Conservation (phyloP, 2,888 invertebrate species). For the Clunio marinus region DNA sequence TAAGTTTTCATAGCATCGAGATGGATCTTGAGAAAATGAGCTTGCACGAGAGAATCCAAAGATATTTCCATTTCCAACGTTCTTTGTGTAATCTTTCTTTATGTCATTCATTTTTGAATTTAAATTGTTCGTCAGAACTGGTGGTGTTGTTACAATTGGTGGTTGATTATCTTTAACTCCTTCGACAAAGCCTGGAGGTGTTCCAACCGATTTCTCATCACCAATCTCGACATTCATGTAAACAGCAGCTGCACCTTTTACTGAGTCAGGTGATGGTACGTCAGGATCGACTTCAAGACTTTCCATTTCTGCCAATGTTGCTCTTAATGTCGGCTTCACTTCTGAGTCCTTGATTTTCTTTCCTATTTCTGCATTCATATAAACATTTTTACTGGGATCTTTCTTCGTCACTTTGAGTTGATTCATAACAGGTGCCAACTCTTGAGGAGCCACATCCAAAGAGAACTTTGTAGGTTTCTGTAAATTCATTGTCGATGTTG, state of each 20-base stretch:
- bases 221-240: slow-evolving; percentile 35
- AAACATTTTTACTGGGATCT: slow-evolving; percentile 24
- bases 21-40: slow-evolving; percentile 40
- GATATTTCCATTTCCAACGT: slow-evolving; percentile 23
- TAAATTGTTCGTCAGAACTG: slow-evolving; percentile 30
- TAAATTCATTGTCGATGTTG: slow-evolving; percentile 44
- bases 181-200: neutral
- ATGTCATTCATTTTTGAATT: slow-evolving; percentile 38
- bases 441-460: slow-evolving; percentile 49
- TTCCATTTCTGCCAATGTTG: slow-evolving; percentile 27
- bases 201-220: neutral
- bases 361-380: slow-evolving; percentile 24
- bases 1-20: slow-evolving; percentile 43
- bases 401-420: neutral
- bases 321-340: neutral
- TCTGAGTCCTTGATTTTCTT: neutral
- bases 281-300: slow-evolving; percentile 24
- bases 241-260: slow-evolving; percentile 16
- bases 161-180: slow-evolving; percentile 29
- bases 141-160: slow-evolving; percentile 20
- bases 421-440: slow-evolving; percentile 45
- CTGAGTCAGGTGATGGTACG: slow-evolving; percentile 19
- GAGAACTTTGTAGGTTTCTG: slow-evolving; percentile 42
- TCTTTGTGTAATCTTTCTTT: slow-evolving; percentile 33
- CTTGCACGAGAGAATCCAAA: slow-evolving; percentile 22